phyloP scores from a whole-genome alignment of 2,797 vertebrate genomes.

The Gephyroberyx darwinii region DNA sequence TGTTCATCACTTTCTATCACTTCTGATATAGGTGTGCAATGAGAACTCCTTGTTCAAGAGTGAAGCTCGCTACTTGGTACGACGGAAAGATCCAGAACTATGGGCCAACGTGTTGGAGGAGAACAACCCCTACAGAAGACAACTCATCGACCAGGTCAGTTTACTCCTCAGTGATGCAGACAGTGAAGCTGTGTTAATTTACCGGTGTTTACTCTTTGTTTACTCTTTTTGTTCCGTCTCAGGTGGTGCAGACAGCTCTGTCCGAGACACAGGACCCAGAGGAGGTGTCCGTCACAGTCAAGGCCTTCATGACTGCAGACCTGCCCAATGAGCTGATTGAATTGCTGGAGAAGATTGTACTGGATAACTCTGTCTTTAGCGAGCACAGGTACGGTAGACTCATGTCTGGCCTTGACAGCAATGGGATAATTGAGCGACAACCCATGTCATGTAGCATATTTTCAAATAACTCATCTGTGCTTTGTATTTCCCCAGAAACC shows the following conservation, averaged over 20 bases:
- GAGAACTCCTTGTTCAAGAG: slow-evolving; percentile 95
- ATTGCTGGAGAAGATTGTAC: slow-evolving; percentile 90
- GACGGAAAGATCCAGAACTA: slow-evolving; percentile 89
- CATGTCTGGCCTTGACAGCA: background rate
- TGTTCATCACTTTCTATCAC: background rate
- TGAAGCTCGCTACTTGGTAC: slow-evolving; percentile 89
- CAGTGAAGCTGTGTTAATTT: background rate
- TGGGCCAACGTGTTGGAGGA: slow-evolving; percentile 93
- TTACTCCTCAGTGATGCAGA: background rate
- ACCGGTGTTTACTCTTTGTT: slow-evolving; percentile 18
- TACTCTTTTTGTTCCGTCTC: background rate
- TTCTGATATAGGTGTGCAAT: slow-evolving; percentile 88
- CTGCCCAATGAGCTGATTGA: slow-evolving; percentile 89
- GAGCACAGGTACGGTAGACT: slow-evolving; percentile 84
- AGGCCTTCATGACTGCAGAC: slow-evolving; percentile 91
- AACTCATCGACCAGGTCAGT: slow-evolving; percentile 91
- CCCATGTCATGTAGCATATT: accelerated
- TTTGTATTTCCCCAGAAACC: slow-evolving; percentile 81
- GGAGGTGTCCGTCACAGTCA: slow-evolving; percentile 89
- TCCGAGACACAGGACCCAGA: slow-evolving; percentile 91
- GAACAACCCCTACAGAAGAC: slow-evolving; percentile 87
- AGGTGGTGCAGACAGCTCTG: slow-evolving; percentile 92
- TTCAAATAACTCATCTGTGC: background rate
- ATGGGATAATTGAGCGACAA: background rate
- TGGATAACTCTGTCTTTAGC: slow-evolving; percentile 92